Base-by-base conservation (phyloP, 1,140 invertebrate genomes). In the Drosophila repletoides region DNA sequence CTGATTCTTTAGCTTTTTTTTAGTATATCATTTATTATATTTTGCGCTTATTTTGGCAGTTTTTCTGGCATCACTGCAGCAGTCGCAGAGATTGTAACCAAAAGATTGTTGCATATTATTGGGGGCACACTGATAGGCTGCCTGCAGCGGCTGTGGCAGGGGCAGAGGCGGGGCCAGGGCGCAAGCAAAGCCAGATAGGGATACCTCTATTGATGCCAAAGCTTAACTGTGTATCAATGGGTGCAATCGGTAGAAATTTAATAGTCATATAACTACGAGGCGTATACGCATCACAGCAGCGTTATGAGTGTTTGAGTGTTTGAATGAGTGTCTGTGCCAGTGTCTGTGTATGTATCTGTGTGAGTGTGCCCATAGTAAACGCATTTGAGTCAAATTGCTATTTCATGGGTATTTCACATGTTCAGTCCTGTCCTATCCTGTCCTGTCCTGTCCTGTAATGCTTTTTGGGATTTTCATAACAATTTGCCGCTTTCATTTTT, bases 231-330 rank as follows among this genome's bases (percentile, higher is more conserved):
- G 12, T 63, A 66, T 61, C 67, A 59, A 64, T 61, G 51, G 9
- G 26, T 21, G 22, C 56, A 84, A 84, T 72, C 74, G 80, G 43
- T 84, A 58, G 52, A 69, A 60, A 60, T 76, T 61, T 77, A 73
- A 86, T 70, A 61, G 45, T 49, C 40, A 64, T 68, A 59, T 66
- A 40, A 49, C 17, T 29, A 48, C 43, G 40, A n/a, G n/a, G n/a
- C 5, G 17, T 46, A 61, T 77, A 41, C 22, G 58, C 53, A 38
- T 6, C 40, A 19, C 38, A 52, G 22, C 5, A 51, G 5, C 17
- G 21, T n/a, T n/a, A 46, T 38, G 38, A 43, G 59, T 43, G 40
- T 14, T 21, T 49, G 2, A 14, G 5, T 21, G 7, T n/a, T n/a
- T n/a, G n/a, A n/a, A 36, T 46, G 46, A 34, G 15, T 38, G 33